These are phyloP conservation scores for Phymastichus coffea DNA, from an alignment of 1,140 invertebrate genomes.

Conservation along the genomic window DNA sequence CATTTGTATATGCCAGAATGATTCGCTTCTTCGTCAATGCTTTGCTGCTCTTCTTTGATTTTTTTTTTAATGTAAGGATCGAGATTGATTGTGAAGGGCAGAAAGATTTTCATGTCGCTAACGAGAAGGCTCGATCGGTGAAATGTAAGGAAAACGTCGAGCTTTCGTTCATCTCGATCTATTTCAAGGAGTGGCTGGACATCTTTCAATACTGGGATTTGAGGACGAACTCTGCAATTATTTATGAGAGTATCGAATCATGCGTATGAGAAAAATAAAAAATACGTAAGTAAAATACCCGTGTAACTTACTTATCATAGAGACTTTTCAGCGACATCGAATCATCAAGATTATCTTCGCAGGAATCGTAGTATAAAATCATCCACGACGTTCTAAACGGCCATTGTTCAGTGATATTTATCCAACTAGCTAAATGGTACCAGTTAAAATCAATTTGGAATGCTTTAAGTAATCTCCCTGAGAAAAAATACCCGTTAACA, in stretches of 20 bases:
- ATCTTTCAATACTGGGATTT: constrained; percentile 83
- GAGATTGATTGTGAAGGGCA: constrained; percentile 95
- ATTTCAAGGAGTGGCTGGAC: constrained; percentile 86
- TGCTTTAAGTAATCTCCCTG: constrained; percentile 91
- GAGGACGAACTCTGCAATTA: constrained; percentile 68
- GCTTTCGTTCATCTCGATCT: constrained; percentile 90
- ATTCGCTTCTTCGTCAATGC: constrained; percentile 62
- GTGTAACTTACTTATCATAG: constrained; percentile 87
- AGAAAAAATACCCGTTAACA: constrained; percentile 27
- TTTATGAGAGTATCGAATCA: not conserved
- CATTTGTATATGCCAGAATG: constrained; percentile 31
- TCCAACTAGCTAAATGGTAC: constrained; percentile 95
- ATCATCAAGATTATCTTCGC: constrained; percentile 86
- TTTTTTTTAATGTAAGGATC: constrained; percentile 96
- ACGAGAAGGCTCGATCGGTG: constrained; percentile 79
- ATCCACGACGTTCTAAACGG: constrained; percentile 97
- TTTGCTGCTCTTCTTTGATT: constrained; percentile 80
- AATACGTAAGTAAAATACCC: not conserved
- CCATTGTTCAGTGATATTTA: constrained; percentile 99
- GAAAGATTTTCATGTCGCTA: constrained; percentile 89
- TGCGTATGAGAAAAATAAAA: too few relatives aligned
- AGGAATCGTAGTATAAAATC: constrained; percentile 89
- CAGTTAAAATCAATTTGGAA: constrained; percentile 99
- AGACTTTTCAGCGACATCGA: constrained; percentile 80
- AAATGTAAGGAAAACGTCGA: constrained; percentile 89